Percentiles rank a stretch among this genome's conserved stretches.
phyloP scores from a whole-genome alignment of 2,888 invertebrate species.

The Pseudoips prasinana region DNA sequence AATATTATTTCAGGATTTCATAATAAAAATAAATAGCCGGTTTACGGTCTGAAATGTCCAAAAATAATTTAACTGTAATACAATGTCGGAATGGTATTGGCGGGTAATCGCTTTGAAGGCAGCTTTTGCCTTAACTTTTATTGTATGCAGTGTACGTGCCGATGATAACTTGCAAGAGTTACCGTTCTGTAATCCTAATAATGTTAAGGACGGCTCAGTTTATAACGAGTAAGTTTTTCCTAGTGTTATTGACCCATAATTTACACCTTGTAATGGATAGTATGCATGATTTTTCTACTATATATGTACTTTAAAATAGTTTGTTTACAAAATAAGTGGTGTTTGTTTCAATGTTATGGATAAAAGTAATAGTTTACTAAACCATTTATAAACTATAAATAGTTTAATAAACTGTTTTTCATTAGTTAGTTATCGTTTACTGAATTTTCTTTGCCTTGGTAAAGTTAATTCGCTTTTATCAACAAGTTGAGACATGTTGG shows the following conservation, averaged over 20 bases:
- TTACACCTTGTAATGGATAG: no score
- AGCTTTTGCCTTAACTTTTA: slow-evolving; percentile 58
- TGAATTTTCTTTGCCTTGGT: no score
- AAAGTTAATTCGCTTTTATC: slow-evolving; percentile 15
- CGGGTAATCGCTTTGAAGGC: slow-evolving; percentile 63
- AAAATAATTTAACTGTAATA: slow-evolving; percentile 62
- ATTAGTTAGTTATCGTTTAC: no score
- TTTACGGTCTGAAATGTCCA: slow-evolving; percentile 62
- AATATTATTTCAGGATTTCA: slow-evolving; percentile 52
- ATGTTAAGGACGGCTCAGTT: slow-evolving; percentile 47
- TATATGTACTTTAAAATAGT: slow-evolving; percentile 4
- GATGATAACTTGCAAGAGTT: slow-evolving; percentile 69
- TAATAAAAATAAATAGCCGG: slow-evolving; percentile 51
- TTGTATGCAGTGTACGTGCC: slow-evolving; percentile 59
- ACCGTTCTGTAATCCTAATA: slow-evolving; percentile 72
- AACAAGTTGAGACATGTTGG: not conserved
- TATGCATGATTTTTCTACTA: slow-evolving; percentile 5
- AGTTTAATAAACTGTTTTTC: no score
- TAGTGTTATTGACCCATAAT: no score
- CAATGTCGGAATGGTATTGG: slow-evolving; percentile 77
- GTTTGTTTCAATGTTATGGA: slow-evolving; percentile 1
- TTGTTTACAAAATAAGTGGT: slow-evolving; percentile 36
- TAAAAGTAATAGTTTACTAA: slow-evolving; percentile 12
- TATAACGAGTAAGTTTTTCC: slow-evolving; percentile 61
- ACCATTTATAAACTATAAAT: no score